Evolutionary conservation across 2,113 vertebrate species (phyloP), one percentile per base, ranked within the genome.

Genomic region (Lepus europaeus): DNA sequence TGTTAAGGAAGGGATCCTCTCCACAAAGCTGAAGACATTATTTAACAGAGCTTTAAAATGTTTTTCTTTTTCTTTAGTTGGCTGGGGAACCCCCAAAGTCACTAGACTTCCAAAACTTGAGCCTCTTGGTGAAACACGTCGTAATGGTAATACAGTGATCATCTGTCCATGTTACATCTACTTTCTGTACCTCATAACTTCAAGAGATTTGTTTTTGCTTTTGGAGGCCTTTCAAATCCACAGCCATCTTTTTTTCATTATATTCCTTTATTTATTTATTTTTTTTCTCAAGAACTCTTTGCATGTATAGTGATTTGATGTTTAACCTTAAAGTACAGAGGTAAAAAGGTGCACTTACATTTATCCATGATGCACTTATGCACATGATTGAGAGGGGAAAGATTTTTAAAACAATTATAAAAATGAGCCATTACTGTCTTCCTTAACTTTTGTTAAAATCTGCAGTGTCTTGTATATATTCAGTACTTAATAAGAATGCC

Each of bases 21-120:
- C 72, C 89, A 72, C 68, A 68, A 66, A 90, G 45, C 39, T 86
- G 72, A 81, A 87, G 73, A 90, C 25, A 74, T 98, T 98, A 17
- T 89, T 90, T 78, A 27, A 5, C 94, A 89, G 66, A 77, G 3
- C 96, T 96, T 97, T 96, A 97, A 95, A 98, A 97, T 98, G 72
- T 98, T 97, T 98, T 93, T 98, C 97, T 98, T 95, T 98, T 97
- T 87, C 97, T 98, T 94, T 97, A 99, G 98, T 98, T 98, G 98
- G 98, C 98, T 99, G 98, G 98, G 98, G 97, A 98, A 98, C 98
- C 96, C 98, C 98, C 91, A 98, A 97, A 98, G 97, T 98, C 96
- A 98, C 97, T 98, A 98, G 98, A 98, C 98, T 98, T 98, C 92
- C 98, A 98, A 98, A 99, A 98, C 98, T 98, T 98, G 98, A 98